These are phyloP conservation scores for Sparus aurata DNA, from an alignment of 2,797 vertebrate species.

Conservation along the genomic window DNA sequence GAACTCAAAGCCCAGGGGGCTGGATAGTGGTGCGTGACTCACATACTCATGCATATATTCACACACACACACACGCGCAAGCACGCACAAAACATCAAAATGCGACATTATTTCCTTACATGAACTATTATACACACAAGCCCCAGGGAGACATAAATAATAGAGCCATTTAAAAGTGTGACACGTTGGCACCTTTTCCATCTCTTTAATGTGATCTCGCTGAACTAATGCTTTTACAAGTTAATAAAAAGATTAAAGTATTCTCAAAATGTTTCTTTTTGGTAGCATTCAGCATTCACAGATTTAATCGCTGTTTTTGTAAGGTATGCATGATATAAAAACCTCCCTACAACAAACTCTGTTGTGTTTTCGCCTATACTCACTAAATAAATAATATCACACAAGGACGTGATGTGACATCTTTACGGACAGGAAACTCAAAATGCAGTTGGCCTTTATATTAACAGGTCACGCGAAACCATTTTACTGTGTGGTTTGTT, in stretches of 20 bases:
- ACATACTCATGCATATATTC: constrained; percentile 81
- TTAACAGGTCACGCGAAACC: constrained; percentile 50
- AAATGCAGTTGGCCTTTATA: constrained; percentile 47
- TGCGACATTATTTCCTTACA: constrained; percentile 43
- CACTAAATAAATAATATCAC: constrained; percentile 25
- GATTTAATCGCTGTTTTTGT: constrained; percentile 11
- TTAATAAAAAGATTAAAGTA: background rate
- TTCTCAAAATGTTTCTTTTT: background rate
- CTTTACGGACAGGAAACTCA: constrained; percentile 35
- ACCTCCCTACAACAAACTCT: too few species aligned
- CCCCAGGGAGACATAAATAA: constrained; percentile 48
- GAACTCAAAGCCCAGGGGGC: constrained; percentile 75
- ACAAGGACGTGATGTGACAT: constrained; percentile 21
- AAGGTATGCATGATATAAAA: background rate
- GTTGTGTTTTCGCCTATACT: constrained; percentile 18
- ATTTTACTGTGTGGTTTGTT: constrained; percentile 39
- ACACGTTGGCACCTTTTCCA: constrained; percentile 24
- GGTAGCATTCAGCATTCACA: background rate
- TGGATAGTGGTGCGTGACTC: constrained; percentile 83
- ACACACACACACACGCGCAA: constrained; percentile 43
- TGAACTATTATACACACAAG: constrained; percentile 44
- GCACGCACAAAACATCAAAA: constrained; percentile 45
- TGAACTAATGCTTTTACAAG: background rate
- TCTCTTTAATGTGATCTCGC: background rate
- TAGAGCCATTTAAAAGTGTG: constrained; percentile 26